Base-by-base conservation (phyloP, 2,888 invertebrate species). In the Orthosia cruda region DNA sequence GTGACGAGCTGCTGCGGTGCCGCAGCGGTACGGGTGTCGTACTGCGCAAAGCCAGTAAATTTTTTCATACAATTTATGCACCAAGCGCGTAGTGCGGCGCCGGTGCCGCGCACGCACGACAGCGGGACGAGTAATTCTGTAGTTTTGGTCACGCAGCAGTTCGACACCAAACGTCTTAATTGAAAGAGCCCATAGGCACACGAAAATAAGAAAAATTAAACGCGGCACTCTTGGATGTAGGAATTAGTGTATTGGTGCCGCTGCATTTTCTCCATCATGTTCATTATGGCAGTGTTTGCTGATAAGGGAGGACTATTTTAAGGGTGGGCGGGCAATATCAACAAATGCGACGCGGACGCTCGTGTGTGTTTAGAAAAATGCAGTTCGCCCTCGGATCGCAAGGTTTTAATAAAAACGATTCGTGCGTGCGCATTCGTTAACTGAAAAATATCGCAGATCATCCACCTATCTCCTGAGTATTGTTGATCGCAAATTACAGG, bases 371-470 rank as follows among this genome's bases (percentile, higher is more conserved):
- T 47, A 32, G 18, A 12, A 26, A 40, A 57, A 50, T 47, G 18
- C 49, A 71, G 23, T 18, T 9, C 23, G 15, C 18, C 1, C 32
- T 68, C 15, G 11, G 18, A n/a, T 57, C 12, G 23, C 49, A 23
- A 16, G 18, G 40, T 71, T 49, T 49, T n/a, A 50, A 57, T 57
- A 71, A 71, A n/a, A 69, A 32, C 16, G 45, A 45, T 68, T 20
- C 45, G 4, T 55, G 11, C 2, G 16, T 47, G 18, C 7, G 23
- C 26, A 54, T 54, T 68, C 15, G 32, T 40, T 45, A 45, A 26
- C 26, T n/a, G 18, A 57, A 40, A 49, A 5, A 4, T 32, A 57
- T 71, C 20, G 26, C 9, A 18, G 26, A 54, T 32, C 32, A 7
- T 47, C 2, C 40, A 45, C 12, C 0, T 70, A 26, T 16, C 23